phyloP scores from a whole-genome alignment of 2,888 invertebrate genomes.

The Drosophila peninsularis region DNA sequence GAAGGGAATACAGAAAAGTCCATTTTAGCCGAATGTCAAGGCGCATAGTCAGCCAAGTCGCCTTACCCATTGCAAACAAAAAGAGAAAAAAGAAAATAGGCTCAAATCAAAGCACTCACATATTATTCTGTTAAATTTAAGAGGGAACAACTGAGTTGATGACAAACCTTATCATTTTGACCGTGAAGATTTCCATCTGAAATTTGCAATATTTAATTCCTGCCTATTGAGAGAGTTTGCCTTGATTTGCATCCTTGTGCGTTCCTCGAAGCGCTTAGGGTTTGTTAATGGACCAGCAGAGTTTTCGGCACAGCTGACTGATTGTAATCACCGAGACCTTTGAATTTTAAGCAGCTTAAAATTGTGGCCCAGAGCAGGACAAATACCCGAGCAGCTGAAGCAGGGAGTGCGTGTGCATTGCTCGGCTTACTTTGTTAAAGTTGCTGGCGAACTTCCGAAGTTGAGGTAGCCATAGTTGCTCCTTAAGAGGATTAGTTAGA shows the following conservation, averaged over 20 bases:
- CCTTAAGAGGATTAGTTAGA: constrained; percentile 31
- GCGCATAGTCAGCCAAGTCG: too few species aligned
- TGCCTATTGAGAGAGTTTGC: not conserved
- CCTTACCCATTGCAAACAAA: too few species aligned
- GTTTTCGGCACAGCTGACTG: constrained; percentile 46
- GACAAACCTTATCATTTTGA: too few species aligned
- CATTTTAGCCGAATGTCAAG: too few species aligned
- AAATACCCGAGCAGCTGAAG: not conserved
- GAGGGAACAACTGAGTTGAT: too few species aligned
- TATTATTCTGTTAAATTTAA: not conserved
- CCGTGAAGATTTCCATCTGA: not conserved
- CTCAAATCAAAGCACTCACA: not conserved
- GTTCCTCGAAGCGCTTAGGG: constrained; percentile 18
- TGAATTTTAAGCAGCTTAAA: constrained; percentile 69
- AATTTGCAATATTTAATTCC: constrained; percentile 1
- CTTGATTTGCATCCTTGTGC: constrained; percentile 1
- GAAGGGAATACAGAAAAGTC: too few species aligned
- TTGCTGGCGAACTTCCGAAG: constrained; percentile 13
- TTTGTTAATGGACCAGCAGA: constrained; percentile 56
- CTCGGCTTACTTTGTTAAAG: constrained; percentile 23
- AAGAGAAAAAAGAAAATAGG: too few species aligned
- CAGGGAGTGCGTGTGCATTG: not conserved
- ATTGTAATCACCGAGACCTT: constrained; percentile 60
- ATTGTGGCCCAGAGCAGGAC: constrained; percentile 4
- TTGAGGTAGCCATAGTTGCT: constrained; percentile 21